Evolutionary conservation across 2,797 vertebrate species (phyloP).

Genomic region (Emys orbicularis): DNA sequence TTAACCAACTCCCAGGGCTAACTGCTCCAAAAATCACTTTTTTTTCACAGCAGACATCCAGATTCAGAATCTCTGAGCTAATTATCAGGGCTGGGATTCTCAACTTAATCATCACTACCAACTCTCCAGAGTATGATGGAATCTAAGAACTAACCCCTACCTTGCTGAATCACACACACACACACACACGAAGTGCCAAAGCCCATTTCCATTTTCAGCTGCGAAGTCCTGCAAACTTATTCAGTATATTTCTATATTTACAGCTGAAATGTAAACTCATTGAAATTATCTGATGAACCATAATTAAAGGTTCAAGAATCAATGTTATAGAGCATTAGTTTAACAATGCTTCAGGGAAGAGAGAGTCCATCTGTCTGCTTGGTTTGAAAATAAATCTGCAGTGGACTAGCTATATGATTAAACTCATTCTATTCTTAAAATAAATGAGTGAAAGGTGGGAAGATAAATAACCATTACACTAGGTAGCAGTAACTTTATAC

Average conservation of each 20-base stretch:
- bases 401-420: conserved; percentile 25
- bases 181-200: conserved; percentile 52
- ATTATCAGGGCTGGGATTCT: conserved; percentile 84
- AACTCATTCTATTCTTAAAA: conserved; percentile 3
- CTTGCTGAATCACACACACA: conserved; percentile 65
- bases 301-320: conserved; percentile 52
- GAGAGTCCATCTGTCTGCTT: conserved; percentile 48
- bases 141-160: conserved; percentile 82
- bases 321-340: conserved; percentile 50
- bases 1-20: conserved; percentile 76
- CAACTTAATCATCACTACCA: conserved; percentile 82
- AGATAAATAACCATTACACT: conserved; percentile 54
- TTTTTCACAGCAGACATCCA: conserved; percentile 73
- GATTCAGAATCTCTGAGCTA: conserved; percentile 84
- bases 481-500: conserved; percentile 65
- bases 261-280: conserved; percentile 32
- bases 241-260: conserved; percentile 19
- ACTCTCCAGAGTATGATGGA: conserved; percentile 76
- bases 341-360: conserved; percentile 47
- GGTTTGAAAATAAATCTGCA: conserved; percentile 39
- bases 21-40: conserved; percentile 74
- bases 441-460: conserved; percentile 37
- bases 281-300: conserved; percentile 43
- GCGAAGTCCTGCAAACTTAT: conserved; percentile 5
- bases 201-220: conserved; percentile 51